Base-by-base conservation (phyloP, 2,797 vertebrate species). In the Pelobates cultripes region DNA sequence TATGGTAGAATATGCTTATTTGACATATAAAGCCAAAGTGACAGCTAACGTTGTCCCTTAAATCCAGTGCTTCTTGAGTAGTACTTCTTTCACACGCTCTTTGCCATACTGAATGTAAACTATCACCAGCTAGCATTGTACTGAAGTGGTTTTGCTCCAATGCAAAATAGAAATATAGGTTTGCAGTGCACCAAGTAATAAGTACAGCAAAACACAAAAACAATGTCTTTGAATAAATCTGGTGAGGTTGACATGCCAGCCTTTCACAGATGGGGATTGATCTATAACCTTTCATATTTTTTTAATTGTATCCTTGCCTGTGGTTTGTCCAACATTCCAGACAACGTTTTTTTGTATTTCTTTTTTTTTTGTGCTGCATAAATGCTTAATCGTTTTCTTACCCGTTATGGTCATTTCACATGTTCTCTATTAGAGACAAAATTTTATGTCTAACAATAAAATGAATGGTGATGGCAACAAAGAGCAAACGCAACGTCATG, bases 361-460 rank as follows among this genome's bases (percentile, higher is more conserved):
- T 10, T 51, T 51, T 3, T 57, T 28, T 64, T 64, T 40, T 28
- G 3, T 40, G 4, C 61, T 64, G 10, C 61, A 64, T 64, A 64
- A 64, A 64, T 0, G 10, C 53, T 1, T 55, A 73, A 73, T 73
- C 53, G 7, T 14, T 55, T 55, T 70, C 41, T 78, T 70, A 69
- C 61, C 51, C 43, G 51, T 78, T 78, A 78, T 70, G 76, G 76
- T 43, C 14, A 43, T 78, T 57, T 78, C 57, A 78, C 43, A 45
- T 28, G 44, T 63, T 43, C 77, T 4, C 17, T 64, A 64, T 64
- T 64, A 64, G 10, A 64, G 5, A 28, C 61, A 40, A 17, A 5
- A 51, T 51, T 1, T 28, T 28, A 28, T 28, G 28, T 28, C 14
- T 61, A 42, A 60, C 42, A 78, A 61, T 43, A 78, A 78, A 78